Percentiles rank a stretch among this genome's conserved stretches.
Evolutionary conservation across 2,113 vertebrate genomes (phyloP).

Genomic region (Tachuris rubrigastra): DNA sequence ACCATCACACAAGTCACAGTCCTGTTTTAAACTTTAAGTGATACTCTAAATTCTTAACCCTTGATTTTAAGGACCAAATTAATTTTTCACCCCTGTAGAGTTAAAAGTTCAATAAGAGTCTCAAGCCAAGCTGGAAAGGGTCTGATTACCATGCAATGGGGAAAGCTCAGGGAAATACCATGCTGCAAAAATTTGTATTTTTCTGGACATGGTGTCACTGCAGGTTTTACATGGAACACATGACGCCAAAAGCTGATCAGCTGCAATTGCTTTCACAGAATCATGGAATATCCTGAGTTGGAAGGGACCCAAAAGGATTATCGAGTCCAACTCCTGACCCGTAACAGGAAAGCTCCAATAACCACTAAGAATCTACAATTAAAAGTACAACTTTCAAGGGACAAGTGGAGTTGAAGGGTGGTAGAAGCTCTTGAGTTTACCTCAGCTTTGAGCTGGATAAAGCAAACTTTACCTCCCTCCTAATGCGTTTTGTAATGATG

Average conservation of each 20-base stretch:
- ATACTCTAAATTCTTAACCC: not conserved
- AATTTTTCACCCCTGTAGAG: not conserved
- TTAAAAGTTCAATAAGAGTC: not conserved
- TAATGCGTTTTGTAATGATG: not conserved
- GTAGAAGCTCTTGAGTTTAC: not conserved
- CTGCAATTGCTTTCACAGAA: not conserved
- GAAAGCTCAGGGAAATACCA: rapidly evolving
- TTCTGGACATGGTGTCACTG: not conserved
- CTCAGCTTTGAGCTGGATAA: not conserved
- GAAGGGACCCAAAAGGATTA: not conserved
- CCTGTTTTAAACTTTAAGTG: not conserved
- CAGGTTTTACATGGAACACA: not conserved
- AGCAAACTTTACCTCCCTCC: not conserved
- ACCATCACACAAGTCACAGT: rapidly evolving
- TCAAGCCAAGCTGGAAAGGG: not conserved
- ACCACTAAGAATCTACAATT: not conserved
- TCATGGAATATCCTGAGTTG: not conserved
- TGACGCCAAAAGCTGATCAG: not conserved
- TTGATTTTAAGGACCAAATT: not conserved
- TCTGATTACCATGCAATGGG: rapidly evolving
- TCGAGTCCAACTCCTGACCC: not conserved
- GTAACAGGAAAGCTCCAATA: not conserved
- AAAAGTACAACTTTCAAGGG: not conserved
- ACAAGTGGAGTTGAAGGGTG: not conserved
- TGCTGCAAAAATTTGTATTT: not conserved